A percentile compares a stretch with the other conserved stretches of the same genome.
Conservation (phyloP, 2,113 vertebrate genomes). For the Albula glossodonta region DNA sequence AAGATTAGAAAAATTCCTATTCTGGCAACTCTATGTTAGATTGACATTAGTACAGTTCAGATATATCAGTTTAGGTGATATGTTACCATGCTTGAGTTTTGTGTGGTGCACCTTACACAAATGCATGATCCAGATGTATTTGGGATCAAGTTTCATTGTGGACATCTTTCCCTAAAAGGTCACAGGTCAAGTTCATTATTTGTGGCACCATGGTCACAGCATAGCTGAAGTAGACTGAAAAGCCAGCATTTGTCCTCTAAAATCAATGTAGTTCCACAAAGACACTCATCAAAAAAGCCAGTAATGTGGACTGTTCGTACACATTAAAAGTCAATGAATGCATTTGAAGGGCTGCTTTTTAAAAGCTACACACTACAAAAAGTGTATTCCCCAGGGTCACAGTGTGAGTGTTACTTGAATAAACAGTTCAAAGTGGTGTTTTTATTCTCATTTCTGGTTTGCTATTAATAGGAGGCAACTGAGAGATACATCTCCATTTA, state of each 20-base stretch:
- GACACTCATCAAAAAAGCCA: not conserved
- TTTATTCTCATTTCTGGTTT: not conserved
- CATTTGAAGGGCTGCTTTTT: not conserved
- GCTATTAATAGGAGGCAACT: not conserved
- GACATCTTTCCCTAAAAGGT: not conserved
- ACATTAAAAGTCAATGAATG: not conserved
- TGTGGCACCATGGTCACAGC: not conserved
- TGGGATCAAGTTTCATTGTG: not conserved
- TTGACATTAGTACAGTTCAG: too few relatives aligned
- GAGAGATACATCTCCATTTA: slow-evolving; percentile 8
- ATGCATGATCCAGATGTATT: too few relatives aligned
- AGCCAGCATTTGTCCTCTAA: not conserved
- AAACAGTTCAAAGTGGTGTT: not conserved
- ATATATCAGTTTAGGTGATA: too few relatives aligned
- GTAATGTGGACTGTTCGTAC: not conserved
- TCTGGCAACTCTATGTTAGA: too few relatives aligned
- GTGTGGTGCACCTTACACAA: not conserved
- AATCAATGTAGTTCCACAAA: not conserved
- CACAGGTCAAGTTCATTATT: not conserved
- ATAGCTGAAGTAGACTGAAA: not conserved
- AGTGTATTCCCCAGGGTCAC: not conserved
- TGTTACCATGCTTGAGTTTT: too few relatives aligned
- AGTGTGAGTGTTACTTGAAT: not conserved
- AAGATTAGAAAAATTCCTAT: too few relatives aligned
- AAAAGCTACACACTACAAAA: not conserved